Percentiles rank a stretch among this genome's conserved stretches.
Conservation (phyloP, 2,113 vertebrate species). For the Crotophaga sulcirostris region DNA sequence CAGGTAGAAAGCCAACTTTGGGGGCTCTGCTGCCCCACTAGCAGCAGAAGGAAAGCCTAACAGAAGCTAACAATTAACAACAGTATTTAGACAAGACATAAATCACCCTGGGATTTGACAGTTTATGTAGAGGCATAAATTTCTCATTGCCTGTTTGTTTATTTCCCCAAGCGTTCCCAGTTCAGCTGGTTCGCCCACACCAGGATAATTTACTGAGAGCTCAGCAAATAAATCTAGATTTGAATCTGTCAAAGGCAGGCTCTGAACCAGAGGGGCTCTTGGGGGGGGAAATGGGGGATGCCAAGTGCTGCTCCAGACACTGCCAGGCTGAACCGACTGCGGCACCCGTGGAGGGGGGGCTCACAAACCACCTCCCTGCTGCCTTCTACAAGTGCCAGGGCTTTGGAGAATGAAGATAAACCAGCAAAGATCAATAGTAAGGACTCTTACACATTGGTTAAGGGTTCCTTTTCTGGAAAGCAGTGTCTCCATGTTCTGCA, state of each 20-base stretch:
- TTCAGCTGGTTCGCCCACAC: not conserved
- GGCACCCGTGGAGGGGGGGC: not conserved
- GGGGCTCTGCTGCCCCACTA: not conserved
- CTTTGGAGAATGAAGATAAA: not conserved
- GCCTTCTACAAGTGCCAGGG: not conserved
- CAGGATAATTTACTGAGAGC: not conserved
- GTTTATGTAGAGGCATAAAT: not conserved
- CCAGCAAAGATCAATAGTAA: not conserved
- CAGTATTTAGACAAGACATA: not conserved
- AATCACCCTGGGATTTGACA: not conserved
- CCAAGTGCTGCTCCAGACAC: not conserved
- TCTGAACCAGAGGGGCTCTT: not conserved
- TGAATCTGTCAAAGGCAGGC: not conserved
- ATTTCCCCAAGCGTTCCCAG: not conserved
- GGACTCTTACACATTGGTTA: not conserved
- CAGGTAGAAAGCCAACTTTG: not conserved
- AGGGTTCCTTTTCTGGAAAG: not conserved
- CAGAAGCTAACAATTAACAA: not conserved
- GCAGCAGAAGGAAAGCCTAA: not conserved
- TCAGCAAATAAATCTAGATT: constrained; percentile 20
- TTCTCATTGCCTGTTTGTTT: not conserved
- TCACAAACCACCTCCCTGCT: not conserved
- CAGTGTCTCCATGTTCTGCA: not conserved
- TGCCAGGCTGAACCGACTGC: not conserved
- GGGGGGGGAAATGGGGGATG: not conserved